Conservation (phyloP, 2,888 invertebrate genomes). For the Caradrina clavipalpis region DNA sequence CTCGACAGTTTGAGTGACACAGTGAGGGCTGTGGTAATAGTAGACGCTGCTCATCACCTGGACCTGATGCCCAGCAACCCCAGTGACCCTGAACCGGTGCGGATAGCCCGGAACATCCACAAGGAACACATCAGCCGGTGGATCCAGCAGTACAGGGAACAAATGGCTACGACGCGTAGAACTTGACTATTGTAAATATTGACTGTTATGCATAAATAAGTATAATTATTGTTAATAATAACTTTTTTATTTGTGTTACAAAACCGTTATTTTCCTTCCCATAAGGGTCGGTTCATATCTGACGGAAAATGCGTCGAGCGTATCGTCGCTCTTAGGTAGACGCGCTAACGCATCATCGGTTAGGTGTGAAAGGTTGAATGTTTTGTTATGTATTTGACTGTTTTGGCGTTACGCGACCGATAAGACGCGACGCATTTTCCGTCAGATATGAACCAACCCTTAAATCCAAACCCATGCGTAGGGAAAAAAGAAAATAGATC, state of each 20-base stretch:
- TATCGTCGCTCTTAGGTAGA: too few species aligned
- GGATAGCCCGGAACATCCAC: conserved; percentile 92
- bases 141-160: conserved; percentile 79
- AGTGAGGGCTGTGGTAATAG: conserved; percentile 93
- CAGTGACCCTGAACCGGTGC: conserved; percentile 93
- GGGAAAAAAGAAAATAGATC: too few species aligned
- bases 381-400: too few species aligned
- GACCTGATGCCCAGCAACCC: conserved; percentile 93
- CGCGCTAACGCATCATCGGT: too few species aligned
- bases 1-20: conserved; percentile 92
- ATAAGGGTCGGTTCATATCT: too few species aligned
- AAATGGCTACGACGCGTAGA: conserved; percentile 47
- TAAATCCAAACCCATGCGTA: neutral
- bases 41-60: conserved; percentile 96
- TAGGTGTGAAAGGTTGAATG: too few species aligned
- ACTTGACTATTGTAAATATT: conserved; percentile 35
- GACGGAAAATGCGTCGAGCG: too few species aligned
- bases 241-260: neutral
- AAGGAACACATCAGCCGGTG: conserved; percentile 91
- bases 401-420: too few species aligned
- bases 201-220: conserved; percentile 34
- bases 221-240: conserved; percentile 9
- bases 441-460: too few species aligned
- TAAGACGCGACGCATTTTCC: too few species aligned
- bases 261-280: neutral